Evolutionary conservation across 2,797 vertebrate genomes (phyloP), one percentile per base, ranked within the genome.

Genomic region (Molossus molossus): DNA sequence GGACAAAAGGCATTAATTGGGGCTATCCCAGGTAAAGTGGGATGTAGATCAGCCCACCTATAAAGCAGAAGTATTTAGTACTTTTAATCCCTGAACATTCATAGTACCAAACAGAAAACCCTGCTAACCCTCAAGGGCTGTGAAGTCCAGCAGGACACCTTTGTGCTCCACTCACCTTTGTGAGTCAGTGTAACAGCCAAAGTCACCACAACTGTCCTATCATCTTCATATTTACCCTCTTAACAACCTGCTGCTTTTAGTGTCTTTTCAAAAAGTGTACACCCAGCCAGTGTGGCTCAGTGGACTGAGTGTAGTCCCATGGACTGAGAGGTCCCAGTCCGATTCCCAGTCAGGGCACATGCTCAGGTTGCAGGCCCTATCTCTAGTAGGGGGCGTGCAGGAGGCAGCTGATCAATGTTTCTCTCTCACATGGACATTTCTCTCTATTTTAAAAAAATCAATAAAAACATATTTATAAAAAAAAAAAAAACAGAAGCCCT

Each of bases 21-120:
- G 25, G 50, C 23, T 90, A 23, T 53, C 11, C 27, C 64, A 83
- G 4, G 25, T 64, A 85, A 81, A 85, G 21, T 20, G 11, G 15
- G 15, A 86, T 77, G 27, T 9, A 80, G 13, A 69, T 88, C 40
- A 86, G 65, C 27, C 37, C 40, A 65, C 10, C 4, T 67, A 77
- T 70, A 45, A 45, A 45, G 40, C 40, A 45, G 6, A 45, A 45
- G 40, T 45, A 3, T 45, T 45, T 45, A 45, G 40, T 64, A 9
- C 40, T 91, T 91, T 95, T 37, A 48, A 95, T 40, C 67, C 60
- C 50, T 57, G 13, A 53, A 89, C 23, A 45, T 11, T 82, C 73
- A 89, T 83, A 77, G 48, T 65, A 87, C 20, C 5, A 64, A 64
- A 92, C 23, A 95, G 73, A 90, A 82, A 95, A 79, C 87, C 9